Evolutionary conservation across 2,888 invertebrate species (phyloP).

Genomic region (Pseudococcus viburni): DNA sequence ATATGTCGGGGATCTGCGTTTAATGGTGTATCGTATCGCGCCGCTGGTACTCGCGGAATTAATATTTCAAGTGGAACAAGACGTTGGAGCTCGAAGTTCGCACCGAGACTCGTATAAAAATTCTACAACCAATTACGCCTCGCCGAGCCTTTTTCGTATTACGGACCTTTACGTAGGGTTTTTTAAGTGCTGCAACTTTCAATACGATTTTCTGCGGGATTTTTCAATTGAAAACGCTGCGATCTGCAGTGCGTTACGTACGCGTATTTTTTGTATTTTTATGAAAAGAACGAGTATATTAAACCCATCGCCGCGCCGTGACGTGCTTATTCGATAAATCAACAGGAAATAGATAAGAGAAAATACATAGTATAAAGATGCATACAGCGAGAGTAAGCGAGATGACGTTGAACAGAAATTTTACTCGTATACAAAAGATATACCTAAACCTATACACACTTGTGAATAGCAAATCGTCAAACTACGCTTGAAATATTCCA

Average conservation of each 20-base stretch:
- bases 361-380: background rate
- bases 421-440: background rate
- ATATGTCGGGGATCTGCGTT: constrained; percentile 9
- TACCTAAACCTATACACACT: background rate
- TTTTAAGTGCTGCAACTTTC: too few relatives aligned
- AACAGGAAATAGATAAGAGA: constrained; percentile 31
- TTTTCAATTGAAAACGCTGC: too few relatives aligned
- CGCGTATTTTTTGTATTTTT: background rate
- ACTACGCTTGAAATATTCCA: constrained; percentile 22
- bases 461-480: constrained; percentile 30
- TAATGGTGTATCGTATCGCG: constrained; percentile 18
- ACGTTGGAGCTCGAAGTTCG: background rate
- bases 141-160: background rate
- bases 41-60: constrained; percentile 10
- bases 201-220: too few relatives aligned
- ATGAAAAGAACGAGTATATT: background rate
- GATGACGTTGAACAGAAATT: constrained; percentile 1
- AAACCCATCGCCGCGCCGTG: background rate
- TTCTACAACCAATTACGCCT: background rate
- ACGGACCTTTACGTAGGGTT: background rate
- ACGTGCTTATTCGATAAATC: constrained; percentile 19
- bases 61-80: constrained; percentile 4
- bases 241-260: background rate
- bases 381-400: constrained; percentile 12
- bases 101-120: background rate